These are phyloP conservation scores for Drosophila simulans DNA, from an alignment of 1,140 invertebrate species.

Conservation along the genomic window DNA sequence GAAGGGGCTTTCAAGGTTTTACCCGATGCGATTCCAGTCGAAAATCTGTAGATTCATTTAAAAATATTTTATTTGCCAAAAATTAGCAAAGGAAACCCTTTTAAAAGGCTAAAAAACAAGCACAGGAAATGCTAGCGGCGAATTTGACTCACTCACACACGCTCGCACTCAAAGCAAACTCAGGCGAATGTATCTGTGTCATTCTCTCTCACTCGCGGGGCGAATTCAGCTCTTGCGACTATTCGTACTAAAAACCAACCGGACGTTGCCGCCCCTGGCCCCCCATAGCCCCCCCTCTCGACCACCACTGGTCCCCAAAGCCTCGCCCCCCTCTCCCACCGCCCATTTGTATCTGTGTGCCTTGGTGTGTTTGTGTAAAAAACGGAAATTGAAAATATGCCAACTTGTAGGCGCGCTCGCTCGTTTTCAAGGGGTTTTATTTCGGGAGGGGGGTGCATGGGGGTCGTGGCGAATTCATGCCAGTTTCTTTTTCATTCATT, in stretches of 20 bases:
- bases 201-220: neutral
- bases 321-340: neutral
- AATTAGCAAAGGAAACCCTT: neutral
- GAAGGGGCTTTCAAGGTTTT: neutral
- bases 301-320: neutral
- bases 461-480: slow-evolving; percentile 72
- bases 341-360: slow-evolving; percentile 6
- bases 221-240: slow-evolving; percentile 30
- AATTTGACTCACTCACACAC: slow-evolving; percentile 3
- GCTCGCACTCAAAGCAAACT: neutral
- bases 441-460: slow-evolving; percentile 19
- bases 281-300: slow-evolving; percentile 26
- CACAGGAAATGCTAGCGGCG: slow-evolving; percentile 34
- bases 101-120: neutral
- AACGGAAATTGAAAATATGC: slow-evolving; percentile 85
- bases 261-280: slow-evolving; percentile 66
- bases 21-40: neutral
- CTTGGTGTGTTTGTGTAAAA: slow-evolving; percentile 61
- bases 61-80: neutral
- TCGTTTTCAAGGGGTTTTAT: slow-evolving; percentile 38
- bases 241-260: slow-evolving; percentile 81
- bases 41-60: too few species aligned
- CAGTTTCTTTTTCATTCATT: slow-evolving; percentile 81
- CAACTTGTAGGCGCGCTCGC: slow-evolving; percentile 84
- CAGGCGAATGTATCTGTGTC: neutral